phyloP scores from a whole-genome alignment of 2,797 vertebrate genomes.

The Onychomys arenicola region DNA sequence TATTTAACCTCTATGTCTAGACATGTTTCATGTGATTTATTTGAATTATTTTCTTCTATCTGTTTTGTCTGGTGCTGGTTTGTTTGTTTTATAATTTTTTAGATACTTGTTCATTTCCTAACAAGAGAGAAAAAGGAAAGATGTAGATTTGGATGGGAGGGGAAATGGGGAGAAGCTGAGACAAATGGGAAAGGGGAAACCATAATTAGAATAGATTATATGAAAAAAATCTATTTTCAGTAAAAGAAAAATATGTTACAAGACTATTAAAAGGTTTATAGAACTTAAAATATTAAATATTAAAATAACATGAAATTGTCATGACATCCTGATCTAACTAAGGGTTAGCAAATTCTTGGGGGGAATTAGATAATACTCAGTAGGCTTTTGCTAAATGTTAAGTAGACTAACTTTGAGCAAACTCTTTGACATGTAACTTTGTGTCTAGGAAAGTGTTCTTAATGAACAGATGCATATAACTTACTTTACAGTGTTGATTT shows the following conservation, averaged over 20 bases:
- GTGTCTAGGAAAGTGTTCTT: neutral
- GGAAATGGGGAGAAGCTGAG: neutral
- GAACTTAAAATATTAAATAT: neutral
- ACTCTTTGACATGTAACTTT: neutral
- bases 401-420: neutral
- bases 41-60: neutral
- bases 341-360: neutral
- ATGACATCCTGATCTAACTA: neutral
- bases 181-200: neutral
- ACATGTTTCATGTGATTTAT: neutral
- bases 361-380: neutral
- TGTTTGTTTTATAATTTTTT: neutral
- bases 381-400: slow-evolving; percentile 13
- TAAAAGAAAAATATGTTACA: neutral
- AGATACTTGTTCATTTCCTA: neutral
- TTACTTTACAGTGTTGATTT: neutral
- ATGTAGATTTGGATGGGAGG: neutral
- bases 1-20: neutral
- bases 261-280: neutral
- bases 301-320: slow-evolving; percentile 36
- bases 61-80: neutral
- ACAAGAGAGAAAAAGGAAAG: neutral
- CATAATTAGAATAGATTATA: neutral
- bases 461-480: neutral
- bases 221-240: neutral